Percentiles rank a stretch among this genome's conserved stretches.
Evolutionary conservation across 2,797 vertebrate genomes (phyloP).

Genomic region (Aythya fuligula): DNA sequence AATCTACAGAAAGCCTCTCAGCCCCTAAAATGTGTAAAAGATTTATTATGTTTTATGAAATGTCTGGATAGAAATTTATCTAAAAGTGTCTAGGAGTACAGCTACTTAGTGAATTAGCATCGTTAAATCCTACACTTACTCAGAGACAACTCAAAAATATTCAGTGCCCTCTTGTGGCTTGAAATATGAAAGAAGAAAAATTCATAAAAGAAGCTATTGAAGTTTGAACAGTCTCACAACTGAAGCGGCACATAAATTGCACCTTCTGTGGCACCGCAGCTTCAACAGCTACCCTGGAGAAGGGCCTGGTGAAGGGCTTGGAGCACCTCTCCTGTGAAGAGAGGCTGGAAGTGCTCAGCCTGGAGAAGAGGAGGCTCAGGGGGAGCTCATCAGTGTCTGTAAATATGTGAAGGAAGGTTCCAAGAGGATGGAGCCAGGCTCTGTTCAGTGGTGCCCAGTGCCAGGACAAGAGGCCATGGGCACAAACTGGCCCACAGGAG

Average conservation of each 20-base stretch:
- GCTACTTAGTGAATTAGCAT: background rate
- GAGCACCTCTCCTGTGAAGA: background rate
- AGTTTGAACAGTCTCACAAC: background rate
- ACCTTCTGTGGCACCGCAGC: too few relatives aligned
- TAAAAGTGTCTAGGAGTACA: background rate
- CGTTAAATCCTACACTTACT: background rate
- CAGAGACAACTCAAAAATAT: background rate
- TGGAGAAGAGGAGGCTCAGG: background rate
- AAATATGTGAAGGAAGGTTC: background rate
- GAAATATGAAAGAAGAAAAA: background rate
- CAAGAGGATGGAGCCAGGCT: background rate
- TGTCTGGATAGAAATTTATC: background rate
- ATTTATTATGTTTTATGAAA: background rate
- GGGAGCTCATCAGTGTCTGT: background rate
- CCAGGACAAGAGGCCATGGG: background rate
- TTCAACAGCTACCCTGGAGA: background rate
- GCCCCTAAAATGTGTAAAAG: background rate
- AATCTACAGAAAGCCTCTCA: background rate
- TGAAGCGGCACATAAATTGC: background rate
- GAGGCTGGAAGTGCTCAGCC: background rate
- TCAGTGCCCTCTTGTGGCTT: slow-evolving; percentile 58
- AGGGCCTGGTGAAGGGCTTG: background rate
- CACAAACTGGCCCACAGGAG: background rate
- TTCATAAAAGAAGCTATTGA: background rate
- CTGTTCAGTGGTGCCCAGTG: background rate